These are phyloP conservation scores for Ceratitis capitata DNA, from an alignment of 1,140 invertebrate species.

Conservation along the genomic window DNA sequence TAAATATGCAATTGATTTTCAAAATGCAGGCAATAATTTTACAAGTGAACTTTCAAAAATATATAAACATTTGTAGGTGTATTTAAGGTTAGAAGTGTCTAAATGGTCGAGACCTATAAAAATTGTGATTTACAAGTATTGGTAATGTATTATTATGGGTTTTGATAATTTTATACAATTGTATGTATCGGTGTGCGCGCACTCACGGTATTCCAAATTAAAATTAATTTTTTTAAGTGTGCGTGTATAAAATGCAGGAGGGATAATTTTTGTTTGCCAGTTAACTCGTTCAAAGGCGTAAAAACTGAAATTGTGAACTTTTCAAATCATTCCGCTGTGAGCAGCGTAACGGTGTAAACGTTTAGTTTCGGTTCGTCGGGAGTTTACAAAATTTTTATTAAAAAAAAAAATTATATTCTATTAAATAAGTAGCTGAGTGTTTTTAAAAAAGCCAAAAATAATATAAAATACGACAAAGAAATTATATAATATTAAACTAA, in stretches of 20 bases:
- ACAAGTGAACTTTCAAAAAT: background rate
- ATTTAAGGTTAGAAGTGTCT: background rate
- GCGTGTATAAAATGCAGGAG: conserved; percentile 15
- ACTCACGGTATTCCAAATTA: conserved; percentile 1
- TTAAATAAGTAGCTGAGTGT: background rate
- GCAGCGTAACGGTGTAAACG: background rate
- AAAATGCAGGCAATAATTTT: background rate
- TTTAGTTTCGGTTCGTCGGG: background rate
- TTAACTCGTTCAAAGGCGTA: background rate
- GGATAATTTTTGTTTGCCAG: conserved; percentile 20
- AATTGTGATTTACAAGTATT: background rate
- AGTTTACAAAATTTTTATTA: background rate
- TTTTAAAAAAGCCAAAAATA: background rate
- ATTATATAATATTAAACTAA: background rate
- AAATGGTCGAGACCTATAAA: background rate
- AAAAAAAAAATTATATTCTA: background rate
- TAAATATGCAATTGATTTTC: background rate
- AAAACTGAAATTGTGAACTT: background rate
- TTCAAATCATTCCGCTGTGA: conserved; percentile 31
- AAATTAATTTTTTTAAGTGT: conserved; percentile 28
- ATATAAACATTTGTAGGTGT: background rate
- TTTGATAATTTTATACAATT: background rate
- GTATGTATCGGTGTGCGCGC: background rate
- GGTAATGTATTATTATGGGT: background rate
- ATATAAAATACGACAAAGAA: background rate